Evolutionary conservation across 2,888 invertebrate genomes (phyloP).

Genomic region (Branchinecta sandiegonensis): DNA sequence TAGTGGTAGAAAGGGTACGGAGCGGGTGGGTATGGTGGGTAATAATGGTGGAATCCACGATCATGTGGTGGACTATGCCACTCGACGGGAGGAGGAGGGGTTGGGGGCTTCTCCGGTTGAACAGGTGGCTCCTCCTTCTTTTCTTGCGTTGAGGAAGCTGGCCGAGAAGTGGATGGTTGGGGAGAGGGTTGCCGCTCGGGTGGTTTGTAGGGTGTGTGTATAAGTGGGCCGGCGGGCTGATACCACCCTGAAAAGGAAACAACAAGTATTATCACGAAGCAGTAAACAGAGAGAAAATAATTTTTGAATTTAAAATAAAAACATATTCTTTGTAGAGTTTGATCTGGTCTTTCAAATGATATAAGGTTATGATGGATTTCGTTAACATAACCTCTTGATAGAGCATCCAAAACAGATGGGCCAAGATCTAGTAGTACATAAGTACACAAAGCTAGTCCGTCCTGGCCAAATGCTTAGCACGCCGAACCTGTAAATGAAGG

Average conservation of each 20-base stretch:
- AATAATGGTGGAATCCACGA: neutral
- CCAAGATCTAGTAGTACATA: no score
- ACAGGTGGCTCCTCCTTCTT: neutral
- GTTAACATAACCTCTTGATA: no score
- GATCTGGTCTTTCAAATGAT: no score
- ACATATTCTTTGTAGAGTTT: no score
- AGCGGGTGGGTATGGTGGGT: neutral
- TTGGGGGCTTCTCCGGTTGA: neutral
- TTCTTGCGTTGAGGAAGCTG: neutral
- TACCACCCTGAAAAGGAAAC: neutral
- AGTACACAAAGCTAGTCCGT: no score
- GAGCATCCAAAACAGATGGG: no score
- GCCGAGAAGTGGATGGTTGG: neutral
- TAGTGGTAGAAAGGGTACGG: constrained; percentile 1
- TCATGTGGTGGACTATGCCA: constrained; percentile 9
- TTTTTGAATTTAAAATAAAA: no score
- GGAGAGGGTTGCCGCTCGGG: neutral
- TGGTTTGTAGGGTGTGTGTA: neutral
- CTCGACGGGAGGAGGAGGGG: neutral
- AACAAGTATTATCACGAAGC: neutral
- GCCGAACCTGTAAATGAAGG: no score
- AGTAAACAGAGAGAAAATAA: no score
- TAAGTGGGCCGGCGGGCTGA: constrained; percentile 4
- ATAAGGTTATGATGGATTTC: no score
- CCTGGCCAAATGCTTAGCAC: no score